phyloP scores from a whole-genome alignment of 2,797 vertebrate genomes.

The Acipenser oxyrinchus region DNA sequence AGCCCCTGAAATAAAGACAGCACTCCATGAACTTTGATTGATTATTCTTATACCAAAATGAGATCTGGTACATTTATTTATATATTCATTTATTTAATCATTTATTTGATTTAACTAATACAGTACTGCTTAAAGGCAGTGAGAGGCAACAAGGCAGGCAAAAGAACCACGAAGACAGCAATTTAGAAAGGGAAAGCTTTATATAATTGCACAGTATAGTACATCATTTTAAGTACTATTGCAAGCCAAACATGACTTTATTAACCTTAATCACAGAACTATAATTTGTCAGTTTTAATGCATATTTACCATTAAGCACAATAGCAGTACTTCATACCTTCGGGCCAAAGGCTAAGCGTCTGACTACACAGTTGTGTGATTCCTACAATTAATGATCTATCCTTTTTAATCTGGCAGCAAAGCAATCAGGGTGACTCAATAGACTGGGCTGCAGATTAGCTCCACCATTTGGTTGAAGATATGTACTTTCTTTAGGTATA shows the following conservation, averaged over 20 bases:
- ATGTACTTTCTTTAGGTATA: too few relatives aligned
- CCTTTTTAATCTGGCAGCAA: not conserved
- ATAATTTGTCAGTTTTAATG: not conserved
- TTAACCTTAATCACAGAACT: not conserved
- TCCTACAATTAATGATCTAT: not conserved
- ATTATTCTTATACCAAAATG: too few relatives aligned
- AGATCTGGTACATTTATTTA: too few relatives aligned
- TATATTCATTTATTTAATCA: not conserved
- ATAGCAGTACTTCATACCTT: not conserved
- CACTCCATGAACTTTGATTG: too few relatives aligned
- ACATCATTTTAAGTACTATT: constrained; percentile 3
- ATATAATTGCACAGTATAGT: not conserved
- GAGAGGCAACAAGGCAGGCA: not conserved
- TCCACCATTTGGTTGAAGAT: too few relatives aligned
- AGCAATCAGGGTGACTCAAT: not conserved
- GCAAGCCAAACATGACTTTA: not conserved
- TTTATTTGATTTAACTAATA: not conserved
- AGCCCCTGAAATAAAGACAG: too few relatives aligned
- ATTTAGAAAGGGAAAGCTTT: not conserved
- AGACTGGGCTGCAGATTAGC: too few relatives aligned
- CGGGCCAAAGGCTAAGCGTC: not conserved
- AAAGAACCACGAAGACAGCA: not conserved
- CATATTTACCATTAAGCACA: constrained; percentile 1
- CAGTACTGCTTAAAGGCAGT: not conserved
- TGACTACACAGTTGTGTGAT: not conserved